Evolutionary conservation across 1,140 invertebrate genomes (phyloP).

Genomic region (Sinonovacula constricta): DNA sequence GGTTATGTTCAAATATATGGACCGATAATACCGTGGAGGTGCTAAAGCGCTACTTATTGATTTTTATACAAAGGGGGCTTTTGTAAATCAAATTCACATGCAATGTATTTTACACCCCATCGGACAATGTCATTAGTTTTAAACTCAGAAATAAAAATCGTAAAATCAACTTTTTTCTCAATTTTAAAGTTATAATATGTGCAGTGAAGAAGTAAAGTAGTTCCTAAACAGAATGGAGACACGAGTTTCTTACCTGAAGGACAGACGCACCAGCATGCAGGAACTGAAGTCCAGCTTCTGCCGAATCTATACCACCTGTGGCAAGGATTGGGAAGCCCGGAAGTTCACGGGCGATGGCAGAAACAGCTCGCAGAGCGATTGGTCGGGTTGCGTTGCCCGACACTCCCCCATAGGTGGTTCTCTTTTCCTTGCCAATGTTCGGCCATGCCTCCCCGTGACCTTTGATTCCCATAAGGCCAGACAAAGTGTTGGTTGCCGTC

Average conservation of each 20-base stretch:
- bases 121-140: no score
- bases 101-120: no score
- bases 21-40: no score
- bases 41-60: no score
- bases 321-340: conserved; percentile 96
- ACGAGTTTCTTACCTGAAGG: conserved; percentile 90
- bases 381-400: conserved; percentile 97
- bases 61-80: no score
- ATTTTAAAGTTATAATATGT: no score
- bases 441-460: conserved; percentile 93
- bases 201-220: no score
- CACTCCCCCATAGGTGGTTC: conserved; percentile 97
- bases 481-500: conserved; percentile 98
- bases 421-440: conserved; percentile 87
- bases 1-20: no score
- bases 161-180: no score
- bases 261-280: conserved; percentile 93
- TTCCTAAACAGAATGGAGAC: no score
- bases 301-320: conserved; percentile 97
- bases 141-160: no score
- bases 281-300: conserved; percentile 95
- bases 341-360: conserved; percentile 88
- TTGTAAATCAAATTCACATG: no score
- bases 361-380: conserved; percentile 93
- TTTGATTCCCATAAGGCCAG: conserved; percentile 92